These are phyloP conservation scores for Premnoplex brunnescens DNA, from an alignment of 2,797 vertebrate genomes.

Conservation along the genomic window DNA sequence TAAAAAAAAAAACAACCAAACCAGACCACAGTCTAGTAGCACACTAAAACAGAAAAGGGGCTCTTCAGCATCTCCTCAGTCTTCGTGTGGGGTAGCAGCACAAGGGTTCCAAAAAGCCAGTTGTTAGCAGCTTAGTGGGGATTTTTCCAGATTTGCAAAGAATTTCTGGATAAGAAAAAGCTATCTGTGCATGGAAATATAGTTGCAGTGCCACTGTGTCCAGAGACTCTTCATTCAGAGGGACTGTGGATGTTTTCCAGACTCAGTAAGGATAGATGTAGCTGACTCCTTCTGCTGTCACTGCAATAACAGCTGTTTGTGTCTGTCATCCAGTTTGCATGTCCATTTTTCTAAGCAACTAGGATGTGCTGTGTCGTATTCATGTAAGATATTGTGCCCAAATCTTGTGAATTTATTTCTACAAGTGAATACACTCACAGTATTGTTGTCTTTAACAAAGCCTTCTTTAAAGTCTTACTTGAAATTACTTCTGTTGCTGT, in stretches of 20 bases:
- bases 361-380: neutral
- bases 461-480: neutral
- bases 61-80: neutral
- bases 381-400: neutral
- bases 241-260: neutral
- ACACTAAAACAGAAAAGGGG: neutral
- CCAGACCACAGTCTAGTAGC: neutral
- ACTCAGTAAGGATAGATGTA: neutral
- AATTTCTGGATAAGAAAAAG: neutral
- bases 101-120: neutral
- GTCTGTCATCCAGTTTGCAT: neutral
- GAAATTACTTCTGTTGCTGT: constrained; percentile 37
- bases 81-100: neutral
- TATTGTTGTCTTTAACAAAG: constrained; percentile 13
- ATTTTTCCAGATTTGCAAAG: neutral
- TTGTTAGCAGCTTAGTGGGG: neutral
- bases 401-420: neutral
- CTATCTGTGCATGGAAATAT: neutral
- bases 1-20: neutral
- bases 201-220: neutral
- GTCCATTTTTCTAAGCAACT: neutral
- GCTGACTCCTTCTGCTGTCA: neutral
- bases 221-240: neutral
- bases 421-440: neutral
- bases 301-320: neutral